Evolutionary conservation across 2,888 invertebrate genomes (phyloP), one percentile per base, ranked within the genome.

Genomic region (Acronicta psi): DNA sequence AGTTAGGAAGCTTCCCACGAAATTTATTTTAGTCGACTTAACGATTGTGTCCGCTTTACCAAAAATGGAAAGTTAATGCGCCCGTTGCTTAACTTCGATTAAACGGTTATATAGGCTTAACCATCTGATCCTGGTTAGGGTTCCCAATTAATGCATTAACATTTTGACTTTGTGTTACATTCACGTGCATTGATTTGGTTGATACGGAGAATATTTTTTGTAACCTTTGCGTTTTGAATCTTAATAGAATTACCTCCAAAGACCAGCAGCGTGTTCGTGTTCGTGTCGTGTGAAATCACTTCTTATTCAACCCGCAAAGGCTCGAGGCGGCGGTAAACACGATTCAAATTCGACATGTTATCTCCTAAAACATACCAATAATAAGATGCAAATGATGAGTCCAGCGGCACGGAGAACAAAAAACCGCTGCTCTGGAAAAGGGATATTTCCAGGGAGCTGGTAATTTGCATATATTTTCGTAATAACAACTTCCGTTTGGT

Each of bases 401-500:
- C 88, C 84, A 82, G 83, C 80, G 85, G 87, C 83, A 78, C 68
- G 72, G 72, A 79, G 81, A 85, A 86, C 85, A 88, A 89, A 72
- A 89, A 88, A 84, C 82, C 80, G 77, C 82, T 76, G 76, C 78
- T 80, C 77, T 83, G 79, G 84, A 79, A 87, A 83, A 81, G 87
- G 83, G 73, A 85, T 87, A 84, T 83, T 87, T 87, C 83, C 86
- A 86, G 81, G 85, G 85, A 88, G 84, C 78, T 81, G 78, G 82
- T 85, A 85, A 90, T 93, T 91, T 92, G 86, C 92, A 92, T 92
- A 90, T 83, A 92, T 91, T 92, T 91, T 89, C 86, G 87, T 89
- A 89, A 90, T 90, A 90, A 87, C 79, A 86, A 90, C 91, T 91
- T 93, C 92, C 92, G 91, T 89, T 87, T 82, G 78, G 75, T 83